Conservation (phyloP, 2,888 invertebrate species). For the Cinara cedri region DNA sequence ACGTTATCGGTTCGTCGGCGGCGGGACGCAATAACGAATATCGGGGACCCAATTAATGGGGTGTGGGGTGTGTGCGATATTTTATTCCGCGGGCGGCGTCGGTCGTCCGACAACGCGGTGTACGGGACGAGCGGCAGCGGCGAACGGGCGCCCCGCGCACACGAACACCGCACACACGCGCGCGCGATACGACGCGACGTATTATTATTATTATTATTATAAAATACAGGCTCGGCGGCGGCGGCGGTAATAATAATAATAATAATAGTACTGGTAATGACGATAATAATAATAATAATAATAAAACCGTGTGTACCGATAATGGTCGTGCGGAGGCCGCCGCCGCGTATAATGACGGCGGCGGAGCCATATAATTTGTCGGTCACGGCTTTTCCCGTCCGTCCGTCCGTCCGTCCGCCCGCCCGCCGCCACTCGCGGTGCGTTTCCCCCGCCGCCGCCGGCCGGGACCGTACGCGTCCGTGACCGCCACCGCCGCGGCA, state of each 20-base stretch:
- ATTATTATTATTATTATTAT: background rate
- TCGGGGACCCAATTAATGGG: constrained; percentile 52
- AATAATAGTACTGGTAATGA: constrained; percentile 13
- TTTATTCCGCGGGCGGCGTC: constrained; percentile 27
- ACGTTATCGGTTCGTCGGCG: background rate
- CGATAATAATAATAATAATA: constrained; percentile 46
- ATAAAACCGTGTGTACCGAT: constrained; percentile 55
- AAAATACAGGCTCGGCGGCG: background rate
- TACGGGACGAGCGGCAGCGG: constrained; percentile 53
- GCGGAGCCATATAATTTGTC: constrained; percentile 46
- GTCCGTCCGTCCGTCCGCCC: background rate
- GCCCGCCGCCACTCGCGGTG: background rate
- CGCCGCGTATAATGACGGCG: constrained; percentile 43
- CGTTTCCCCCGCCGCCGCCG: background rate
- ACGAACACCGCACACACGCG: constrained; percentile 15
- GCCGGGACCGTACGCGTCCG: background rate
- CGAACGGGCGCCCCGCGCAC: constrained; percentile 30
- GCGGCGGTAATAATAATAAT: constrained; percentile 41
- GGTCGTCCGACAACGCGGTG: constrained; percentile 50
- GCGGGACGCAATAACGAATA: constrained; percentile 45
- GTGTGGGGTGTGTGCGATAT: constrained; percentile 19
- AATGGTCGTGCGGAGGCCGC: constrained; percentile 46
- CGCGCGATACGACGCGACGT: background rate
- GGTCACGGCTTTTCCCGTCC: constrained; percentile 43
- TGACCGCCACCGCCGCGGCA: constrained; percentile 19